These are phyloP conservation scores for Hemicrepidius hirtus DNA, from an alignment of 2,888 invertebrate genomes.

Conservation along the genomic window DNA sequence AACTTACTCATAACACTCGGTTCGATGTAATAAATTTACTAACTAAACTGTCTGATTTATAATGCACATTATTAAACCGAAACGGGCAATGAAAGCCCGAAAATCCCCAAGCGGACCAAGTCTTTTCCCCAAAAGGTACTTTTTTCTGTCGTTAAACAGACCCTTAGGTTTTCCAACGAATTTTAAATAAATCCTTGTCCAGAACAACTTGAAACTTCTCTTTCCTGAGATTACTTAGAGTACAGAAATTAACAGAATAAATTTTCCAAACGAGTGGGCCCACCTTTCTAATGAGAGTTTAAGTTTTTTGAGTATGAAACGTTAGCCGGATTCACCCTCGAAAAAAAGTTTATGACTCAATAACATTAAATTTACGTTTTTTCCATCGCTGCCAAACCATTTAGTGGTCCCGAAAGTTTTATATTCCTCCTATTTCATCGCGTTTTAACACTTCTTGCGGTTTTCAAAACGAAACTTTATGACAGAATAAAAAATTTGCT, in stretches of 20 bases:
- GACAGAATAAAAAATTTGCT: constrained; percentile 19
- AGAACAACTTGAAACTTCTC: neutral
- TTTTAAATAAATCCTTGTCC: constrained; percentile 7
- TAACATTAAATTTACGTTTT: constrained; percentile 45
- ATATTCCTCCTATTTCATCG: constrained; percentile 40
- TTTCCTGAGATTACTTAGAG: neutral
- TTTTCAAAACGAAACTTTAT: constrained; percentile 27
- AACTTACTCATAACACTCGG: constrained; percentile 25
- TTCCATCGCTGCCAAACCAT: constrained; percentile 40
- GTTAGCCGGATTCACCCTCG: constrained; percentile 24
- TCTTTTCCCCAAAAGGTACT: neutral
- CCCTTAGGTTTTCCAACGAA: neutral
- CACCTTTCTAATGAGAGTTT: constrained; percentile 10
- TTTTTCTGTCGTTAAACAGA: constrained; percentile 14
- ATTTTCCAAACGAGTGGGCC: neutral
- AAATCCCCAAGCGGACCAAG: constrained; percentile 23
- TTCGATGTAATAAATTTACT: constrained; percentile 31
- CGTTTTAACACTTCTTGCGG: constrained; percentile 45
- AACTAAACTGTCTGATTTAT: constrained; percentile 39
- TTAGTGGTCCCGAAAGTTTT: constrained; percentile 42
- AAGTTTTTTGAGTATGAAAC: constrained; percentile 22
- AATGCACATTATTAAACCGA: constrained; percentile 35
- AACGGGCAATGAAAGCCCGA: constrained; percentile 32
- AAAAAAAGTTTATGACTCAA: constrained; percentile 45
- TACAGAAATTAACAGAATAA: constrained; percentile 18